phyloP scores from a whole-genome alignment of 2,888 invertebrate species.

The Hydrotaea cyrtoneurina region DNA sequence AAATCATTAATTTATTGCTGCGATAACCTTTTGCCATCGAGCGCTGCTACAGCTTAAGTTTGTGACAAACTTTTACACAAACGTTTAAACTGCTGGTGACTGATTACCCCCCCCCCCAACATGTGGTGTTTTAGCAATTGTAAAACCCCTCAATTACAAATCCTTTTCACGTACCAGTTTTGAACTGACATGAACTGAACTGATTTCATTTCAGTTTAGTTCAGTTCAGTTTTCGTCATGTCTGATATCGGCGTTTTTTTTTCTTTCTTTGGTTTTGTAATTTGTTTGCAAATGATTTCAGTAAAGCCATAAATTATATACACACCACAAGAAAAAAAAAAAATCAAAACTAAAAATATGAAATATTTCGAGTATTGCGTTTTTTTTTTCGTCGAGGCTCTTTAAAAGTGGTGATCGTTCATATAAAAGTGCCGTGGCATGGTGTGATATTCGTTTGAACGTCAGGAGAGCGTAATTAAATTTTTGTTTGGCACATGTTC shows the following conservation, averaged over 20 bases:
- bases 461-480: constrained; percentile 11
- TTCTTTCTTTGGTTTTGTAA: constrained; percentile 48
- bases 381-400: neutral
- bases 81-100: neutral
- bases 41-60: neutral
- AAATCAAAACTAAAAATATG: constrained; percentile 55
- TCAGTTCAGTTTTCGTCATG: neutral
- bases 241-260: neutral
- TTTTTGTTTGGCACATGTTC: constrained; percentile 25
- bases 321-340: constrained; percentile 52
- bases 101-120: neutral
- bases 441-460: constrained; percentile 11
- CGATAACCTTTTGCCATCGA: constrained; percentile 63
- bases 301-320: constrained; percentile 61
- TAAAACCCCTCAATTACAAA: constrained; percentile 4
- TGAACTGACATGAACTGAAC: neutral
- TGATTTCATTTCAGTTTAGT: constrained; percentile 29
- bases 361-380: constrained; percentile 43
- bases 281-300: constrained; percentile 67
- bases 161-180: constrained; percentile 1
- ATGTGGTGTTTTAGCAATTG: neutral
- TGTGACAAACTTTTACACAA: constrained; percentile 16
- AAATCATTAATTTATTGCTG: constrained; percentile 64
- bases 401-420: neutral
- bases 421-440: neutral